Evolutionary conservation across 2,113 vertebrate species (phyloP).

Genomic region (Boulengerochromis microlepis): DNA sequence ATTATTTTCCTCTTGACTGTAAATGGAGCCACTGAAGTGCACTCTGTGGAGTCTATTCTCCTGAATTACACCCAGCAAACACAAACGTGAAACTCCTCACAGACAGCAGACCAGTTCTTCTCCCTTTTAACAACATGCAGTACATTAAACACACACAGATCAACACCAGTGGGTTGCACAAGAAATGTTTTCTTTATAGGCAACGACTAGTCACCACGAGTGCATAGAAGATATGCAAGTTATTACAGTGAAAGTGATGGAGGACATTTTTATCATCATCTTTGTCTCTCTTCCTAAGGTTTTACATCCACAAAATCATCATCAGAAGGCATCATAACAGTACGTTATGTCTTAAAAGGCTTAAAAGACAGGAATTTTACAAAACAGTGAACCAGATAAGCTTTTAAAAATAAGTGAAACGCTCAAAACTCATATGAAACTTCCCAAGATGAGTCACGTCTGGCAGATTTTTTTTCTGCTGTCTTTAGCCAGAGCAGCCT

Average conservation of each 20-base stretch:
- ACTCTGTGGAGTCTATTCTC: constrained; percentile 10
- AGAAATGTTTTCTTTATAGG: background rate
- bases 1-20: constrained; percentile 30
- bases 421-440: background rate
- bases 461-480: background rate
- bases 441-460: background rate
- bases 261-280: background rate
- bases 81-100: background rate
- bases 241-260: background rate
- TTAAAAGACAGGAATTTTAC: background rate
- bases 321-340: background rate
- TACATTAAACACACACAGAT: background rate
- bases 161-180: background rate
- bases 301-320: background rate
- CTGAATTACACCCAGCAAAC: background rate
- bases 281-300: background rate
- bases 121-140: background rate
- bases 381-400: background rate
- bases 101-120: background rate
- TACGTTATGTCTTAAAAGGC: background rate
- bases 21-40: constrained; percentile 8
- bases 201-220: background rate
- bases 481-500: background rate
- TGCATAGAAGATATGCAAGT: background rate
- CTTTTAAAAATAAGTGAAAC: background rate